Conservation (phyloP, 2,888 invertebrate genomes). For the Ophioninae sp. region DNA sequence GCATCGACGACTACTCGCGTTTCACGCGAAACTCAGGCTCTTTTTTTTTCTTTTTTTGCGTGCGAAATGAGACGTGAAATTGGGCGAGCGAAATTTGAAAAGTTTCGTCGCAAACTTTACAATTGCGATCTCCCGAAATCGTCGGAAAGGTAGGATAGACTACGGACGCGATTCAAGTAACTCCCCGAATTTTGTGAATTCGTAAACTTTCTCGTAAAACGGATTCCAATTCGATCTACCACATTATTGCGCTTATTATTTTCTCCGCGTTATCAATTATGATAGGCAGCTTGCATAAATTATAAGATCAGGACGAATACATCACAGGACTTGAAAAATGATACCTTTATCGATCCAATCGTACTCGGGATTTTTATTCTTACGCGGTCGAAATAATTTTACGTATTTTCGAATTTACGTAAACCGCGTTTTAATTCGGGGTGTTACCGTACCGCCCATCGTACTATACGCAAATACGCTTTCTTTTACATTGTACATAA, state of each 20-base stretch:
- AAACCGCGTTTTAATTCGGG: neutral
- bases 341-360: neutral
- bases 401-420: neutral
- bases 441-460: neutral
- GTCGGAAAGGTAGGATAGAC: slow-evolving; percentile 12
- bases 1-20: too few species aligned
- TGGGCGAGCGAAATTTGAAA: too few species aligned
- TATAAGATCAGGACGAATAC: neutral
- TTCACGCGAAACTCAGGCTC: neutral
- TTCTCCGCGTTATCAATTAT: neutral
- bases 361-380: neutral
- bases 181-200: neutral
- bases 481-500: slow-evolving; percentile 43
- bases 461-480: slow-evolving; percentile 7
- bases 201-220: neutral
- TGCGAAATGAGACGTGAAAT: neutral
- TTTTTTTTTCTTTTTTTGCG: neutral
- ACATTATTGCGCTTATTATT: neutral
- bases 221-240: neutral
- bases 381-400: neutral
- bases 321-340: neutral
- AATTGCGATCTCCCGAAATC: neutral
- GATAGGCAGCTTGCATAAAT: neutral
- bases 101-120: too few species aligned
- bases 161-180: neutral